phyloP scores from a whole-genome alignment of 1,140 invertebrate genomes.

The Psix sp. region DNA sequence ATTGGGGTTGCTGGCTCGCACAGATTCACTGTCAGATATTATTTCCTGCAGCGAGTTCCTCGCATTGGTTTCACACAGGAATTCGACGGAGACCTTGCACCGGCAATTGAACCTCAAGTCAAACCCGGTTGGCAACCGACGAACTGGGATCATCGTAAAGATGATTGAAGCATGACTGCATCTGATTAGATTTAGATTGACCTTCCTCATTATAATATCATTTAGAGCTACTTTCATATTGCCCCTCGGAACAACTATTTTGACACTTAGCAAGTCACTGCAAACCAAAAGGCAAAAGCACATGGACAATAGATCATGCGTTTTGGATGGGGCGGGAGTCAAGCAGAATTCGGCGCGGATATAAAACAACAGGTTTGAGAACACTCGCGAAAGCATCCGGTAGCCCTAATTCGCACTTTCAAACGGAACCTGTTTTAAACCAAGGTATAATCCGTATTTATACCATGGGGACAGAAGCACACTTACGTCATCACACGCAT shows the following conservation, averaged over 20 bases:
- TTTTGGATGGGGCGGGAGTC: not conserved
- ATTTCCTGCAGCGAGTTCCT: slow-evolving; percentile 25
- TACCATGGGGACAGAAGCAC: not conserved
- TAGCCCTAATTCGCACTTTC: slow-evolving; percentile 26
- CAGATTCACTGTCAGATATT: slow-evolving; percentile 37
- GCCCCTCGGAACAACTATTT: no score
- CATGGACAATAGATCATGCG: not conserved
- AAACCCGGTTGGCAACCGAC: not conserved
- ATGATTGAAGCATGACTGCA: no score
- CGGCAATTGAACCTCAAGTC: slow-evolving; percentile 2
- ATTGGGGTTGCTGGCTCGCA: slow-evolving; percentile 5
- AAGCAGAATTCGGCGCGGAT: no score
- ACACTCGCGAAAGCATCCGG: slow-evolving; percentile 7
- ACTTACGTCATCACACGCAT: slow-evolving; percentile 41
- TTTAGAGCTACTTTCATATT: no score
- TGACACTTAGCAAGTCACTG: no score
- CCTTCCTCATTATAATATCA: no score
- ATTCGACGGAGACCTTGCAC: slow-evolving; percentile 9
- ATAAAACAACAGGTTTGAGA: no score
- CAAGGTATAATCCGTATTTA: slow-evolving; percentile 15
- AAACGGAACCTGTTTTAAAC: slow-evolving; percentile 28
- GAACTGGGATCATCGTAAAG: no score
- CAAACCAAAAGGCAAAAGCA: not conserved
- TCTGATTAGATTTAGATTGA: no score
- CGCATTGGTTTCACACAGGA: slow-evolving; percentile 41